phyloP scores from a whole-genome alignment of 1,140 invertebrate genomes.

The Liolophura sinensis region DNA sequence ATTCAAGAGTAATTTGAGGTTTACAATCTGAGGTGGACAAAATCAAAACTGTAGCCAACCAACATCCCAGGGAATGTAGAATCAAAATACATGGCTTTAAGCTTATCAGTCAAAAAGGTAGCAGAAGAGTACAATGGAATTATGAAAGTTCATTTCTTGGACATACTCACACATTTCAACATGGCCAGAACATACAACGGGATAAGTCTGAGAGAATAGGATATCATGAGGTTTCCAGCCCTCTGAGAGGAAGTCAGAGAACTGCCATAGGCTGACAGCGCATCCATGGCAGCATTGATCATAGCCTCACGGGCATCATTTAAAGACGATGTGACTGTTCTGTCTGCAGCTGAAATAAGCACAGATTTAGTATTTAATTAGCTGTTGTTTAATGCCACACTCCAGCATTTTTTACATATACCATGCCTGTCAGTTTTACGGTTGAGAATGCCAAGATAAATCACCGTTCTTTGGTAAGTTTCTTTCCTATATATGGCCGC shows the following conservation, averaged over 20 bases:
- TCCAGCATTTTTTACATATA: too few species aligned
- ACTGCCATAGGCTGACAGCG: slow-evolving; percentile 78
- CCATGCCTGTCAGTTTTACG: too few species aligned
- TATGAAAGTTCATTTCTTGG: not conserved
- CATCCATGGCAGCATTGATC: slow-evolving; percentile 92
- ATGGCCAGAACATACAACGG: slow-evolving; percentile 89
- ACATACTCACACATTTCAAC: slow-evolving; percentile 80
- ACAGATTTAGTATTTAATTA: not conserved
- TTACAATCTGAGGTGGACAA: too few species aligned
- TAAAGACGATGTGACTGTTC: slow-evolving; percentile 80
- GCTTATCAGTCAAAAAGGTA: too few species aligned
- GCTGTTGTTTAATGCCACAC: too few species aligned
- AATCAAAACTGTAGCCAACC: too few species aligned
- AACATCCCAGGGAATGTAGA: too few species aligned
- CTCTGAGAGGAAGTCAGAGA: slow-evolving; percentile 66
- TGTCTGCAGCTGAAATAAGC: slow-evolving; percentile 79
- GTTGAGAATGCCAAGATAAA: not conserved
- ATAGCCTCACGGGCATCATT: slow-evolving; percentile 94
- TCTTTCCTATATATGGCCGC: too few species aligned
- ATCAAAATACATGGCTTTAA: too few species aligned
- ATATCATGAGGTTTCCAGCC: slow-evolving; percentile 71
- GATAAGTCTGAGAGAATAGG: slow-evolving; percentile 75
- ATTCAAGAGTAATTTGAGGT: too few species aligned
- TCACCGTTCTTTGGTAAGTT: too few species aligned
- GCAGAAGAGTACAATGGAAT: too few species aligned